Conservation (phyloP, 2,113 vertebrate species). For the Danio rerio region DNA sequence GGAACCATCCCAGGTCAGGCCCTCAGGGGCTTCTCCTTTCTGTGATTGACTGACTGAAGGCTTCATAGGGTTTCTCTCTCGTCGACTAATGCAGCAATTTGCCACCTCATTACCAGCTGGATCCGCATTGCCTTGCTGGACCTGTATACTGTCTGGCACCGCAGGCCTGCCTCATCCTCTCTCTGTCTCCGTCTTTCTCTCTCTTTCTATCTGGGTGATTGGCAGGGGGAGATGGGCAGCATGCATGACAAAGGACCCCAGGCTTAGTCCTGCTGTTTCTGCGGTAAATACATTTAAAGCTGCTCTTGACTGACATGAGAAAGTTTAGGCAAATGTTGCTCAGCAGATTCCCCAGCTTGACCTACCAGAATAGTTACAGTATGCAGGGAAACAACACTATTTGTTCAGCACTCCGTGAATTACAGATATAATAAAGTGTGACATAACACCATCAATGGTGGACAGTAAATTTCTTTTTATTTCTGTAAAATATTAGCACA, state of each 20-base stretch:
- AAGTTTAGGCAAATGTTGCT: constrained; percentile 42
- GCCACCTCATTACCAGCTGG: constrained; percentile 80
- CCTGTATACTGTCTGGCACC: constrained; percentile 62
- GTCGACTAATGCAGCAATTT: constrained; percentile 79
- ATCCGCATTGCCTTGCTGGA: constrained; percentile 70
- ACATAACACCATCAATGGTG: no score
- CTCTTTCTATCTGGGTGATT: constrained; percentile 45
- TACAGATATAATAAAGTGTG: no score
- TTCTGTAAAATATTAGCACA: no score
- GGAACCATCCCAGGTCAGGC: constrained; percentile 57
- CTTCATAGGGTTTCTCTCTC: constrained; percentile 73
- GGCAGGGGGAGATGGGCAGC: constrained; percentile 42
- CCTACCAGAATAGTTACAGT: not conserved
- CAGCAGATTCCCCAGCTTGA: constrained; percentile 1
- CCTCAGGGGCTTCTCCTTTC: constrained; percentile 70
- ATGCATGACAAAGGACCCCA: constrained; percentile 49
- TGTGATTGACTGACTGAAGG: constrained; percentile 51
- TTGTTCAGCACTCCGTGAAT: no score
- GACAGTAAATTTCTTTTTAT: no score
- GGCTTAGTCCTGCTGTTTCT: constrained; percentile 52
- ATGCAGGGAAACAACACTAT: no score
- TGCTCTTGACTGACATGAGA: constrained; percentile 42
- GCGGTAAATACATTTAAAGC: constrained; percentile 50
- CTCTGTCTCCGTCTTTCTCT: constrained; percentile 46
- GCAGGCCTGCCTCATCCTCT: constrained; percentile 62